These are phyloP conservation scores for Elephantulus edwardii DNA, from an alignment of 2,113 vertebrate genomes.

Conservation along the genomic window DNA sequence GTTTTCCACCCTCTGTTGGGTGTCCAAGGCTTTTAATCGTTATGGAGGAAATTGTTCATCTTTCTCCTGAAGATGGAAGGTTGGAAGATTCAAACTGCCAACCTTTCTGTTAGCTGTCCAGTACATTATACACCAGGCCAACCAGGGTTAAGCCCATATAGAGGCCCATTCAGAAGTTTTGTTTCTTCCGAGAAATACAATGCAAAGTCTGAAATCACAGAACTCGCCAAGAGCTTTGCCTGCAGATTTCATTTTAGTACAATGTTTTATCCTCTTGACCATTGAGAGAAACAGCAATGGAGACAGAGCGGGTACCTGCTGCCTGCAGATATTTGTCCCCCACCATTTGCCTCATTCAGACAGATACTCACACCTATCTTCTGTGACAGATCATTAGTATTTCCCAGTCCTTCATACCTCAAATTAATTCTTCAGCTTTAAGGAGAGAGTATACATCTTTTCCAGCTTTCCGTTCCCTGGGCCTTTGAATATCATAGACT, in stretches of 20 bases:
- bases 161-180: rapidly evolving
- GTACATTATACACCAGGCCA: no score
- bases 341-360: neutral
- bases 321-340: neutral
- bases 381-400: slow-evolving; percentile 30
- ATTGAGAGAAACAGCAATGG: neutral
- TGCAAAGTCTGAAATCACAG: rapidly evolving
- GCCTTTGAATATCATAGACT: neutral
- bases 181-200: neutral
- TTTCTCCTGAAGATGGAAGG: no score
- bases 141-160: neutral
- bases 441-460: neutral
- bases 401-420: neutral
- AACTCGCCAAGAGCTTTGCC: neutral
- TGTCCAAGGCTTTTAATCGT: no score
- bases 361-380: slow-evolving; percentile 20
- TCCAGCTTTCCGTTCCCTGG: neutral
- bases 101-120: no score
- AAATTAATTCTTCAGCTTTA: slow-evolving; percentile 32
- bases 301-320: neutral
- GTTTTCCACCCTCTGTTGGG: no score
- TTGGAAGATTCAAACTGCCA: no score
- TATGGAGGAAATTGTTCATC: no score
- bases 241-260: neutral
- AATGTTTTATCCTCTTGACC: neutral